phyloP scores from a whole-genome alignment of 2,888 invertebrate species.

The Tanytarsus gracilentus region DNA sequence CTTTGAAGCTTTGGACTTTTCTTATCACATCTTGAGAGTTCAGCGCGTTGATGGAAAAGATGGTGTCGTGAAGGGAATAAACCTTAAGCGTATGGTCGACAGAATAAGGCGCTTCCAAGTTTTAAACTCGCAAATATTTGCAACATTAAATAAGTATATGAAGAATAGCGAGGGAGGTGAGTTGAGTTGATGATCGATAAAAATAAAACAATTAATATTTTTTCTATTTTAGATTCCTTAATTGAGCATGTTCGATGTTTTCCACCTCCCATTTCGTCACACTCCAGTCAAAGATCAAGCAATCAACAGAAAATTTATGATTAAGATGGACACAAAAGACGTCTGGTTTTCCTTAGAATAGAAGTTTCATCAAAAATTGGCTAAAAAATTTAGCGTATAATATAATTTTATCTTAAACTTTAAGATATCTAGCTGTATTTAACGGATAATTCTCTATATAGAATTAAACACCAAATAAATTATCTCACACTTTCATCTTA shows the following conservation, averaged over 20 bases:
- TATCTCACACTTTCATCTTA: no score
- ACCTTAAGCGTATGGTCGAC: constrained; percentile 93
- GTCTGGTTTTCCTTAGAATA: no score
- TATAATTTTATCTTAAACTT: no score
- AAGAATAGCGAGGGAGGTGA: constrained; percentile 69
- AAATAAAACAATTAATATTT: not conserved
- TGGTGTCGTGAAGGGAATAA: constrained; percentile 87
- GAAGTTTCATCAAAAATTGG: no score
- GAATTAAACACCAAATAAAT: no score
- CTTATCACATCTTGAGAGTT: constrained; percentile 92
- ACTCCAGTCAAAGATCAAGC: constrained; percentile 1
- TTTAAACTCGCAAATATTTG: constrained; percentile 95
- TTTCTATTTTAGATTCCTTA: constrained; percentile 52
- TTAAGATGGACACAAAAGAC: no score
- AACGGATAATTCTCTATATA: no score
- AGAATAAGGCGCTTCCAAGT: constrained; percentile 96
- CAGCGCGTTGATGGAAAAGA: constrained; percentile 95
- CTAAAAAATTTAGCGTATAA: no score
- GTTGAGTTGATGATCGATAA: constrained; percentile 35
- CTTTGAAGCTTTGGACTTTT: constrained; percentile 96
- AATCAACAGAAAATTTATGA: constrained; percentile 29
- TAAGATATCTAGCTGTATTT: no score
- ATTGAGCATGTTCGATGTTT: constrained; percentile 96
- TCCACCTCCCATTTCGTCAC: constrained; percentile 63
- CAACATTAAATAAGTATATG: constrained; percentile 87